Evolutionary conservation across 2,888 invertebrate genomes (phyloP), one percentile per base, ranked within the genome.

Genomic region (Diplazon laetatorius): DNA sequence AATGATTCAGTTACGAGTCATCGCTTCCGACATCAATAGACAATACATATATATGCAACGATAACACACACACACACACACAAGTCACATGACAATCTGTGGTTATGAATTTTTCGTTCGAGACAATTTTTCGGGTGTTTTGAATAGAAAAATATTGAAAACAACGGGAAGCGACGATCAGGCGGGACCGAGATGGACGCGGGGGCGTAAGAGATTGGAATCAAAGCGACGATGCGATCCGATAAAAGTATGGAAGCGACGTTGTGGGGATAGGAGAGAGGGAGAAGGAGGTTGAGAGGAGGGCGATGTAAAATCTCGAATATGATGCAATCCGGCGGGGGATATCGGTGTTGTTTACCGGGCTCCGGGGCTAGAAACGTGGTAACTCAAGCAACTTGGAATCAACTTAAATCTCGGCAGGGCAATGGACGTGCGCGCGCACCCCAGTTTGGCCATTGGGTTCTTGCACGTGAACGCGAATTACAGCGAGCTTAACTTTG

Each of bases 401-500:
- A 74, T 74, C 25, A 66, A 78, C 52, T 71, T 57, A 44, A 60
- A 70, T 60, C 60, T 50, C 50, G 57, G 50, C 9, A 44, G 76
- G 76, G 52, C 66, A 60, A 71, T 71, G 48, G 65, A 46, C 52
- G 65, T 16, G 25, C 9, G 30, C 52, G 57, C 30, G 55, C 9
- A 14, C 20, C 8, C 0, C 20, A 37, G 12, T 37, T n/a, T 59
- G 1, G 37, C 37, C 39, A 39, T n/a, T 6, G 30, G 14, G 55
- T 37, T 59, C 20, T 14, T 12, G 20, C 4, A 52, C 52, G 35
- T 12, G 2, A 46, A 35, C 35, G 37, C 50, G 48, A 20, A n/a
- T 16, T 14, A 42, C 25, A 12, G 25, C 0, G 81, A 80, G 80
- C 80, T 85, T 83, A 86, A 84, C 83, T 85, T 85, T 85, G 80